These are phyloP conservation scores for Thumatha senex DNA, from an alignment of 2,888 invertebrate genomes.

Conservation along the genomic window DNA sequence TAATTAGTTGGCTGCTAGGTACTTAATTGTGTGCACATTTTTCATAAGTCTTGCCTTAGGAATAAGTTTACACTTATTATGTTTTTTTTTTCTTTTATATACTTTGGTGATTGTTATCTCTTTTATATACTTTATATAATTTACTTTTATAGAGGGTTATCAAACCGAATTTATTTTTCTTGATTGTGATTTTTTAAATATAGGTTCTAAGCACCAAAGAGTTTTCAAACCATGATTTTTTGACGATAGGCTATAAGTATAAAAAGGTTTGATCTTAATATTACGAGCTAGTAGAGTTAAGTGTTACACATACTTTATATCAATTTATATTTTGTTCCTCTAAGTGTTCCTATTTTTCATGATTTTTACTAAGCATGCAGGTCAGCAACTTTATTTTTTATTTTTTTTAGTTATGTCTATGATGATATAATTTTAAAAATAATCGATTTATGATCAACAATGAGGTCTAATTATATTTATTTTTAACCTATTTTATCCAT, in stretches of 20 bases:
- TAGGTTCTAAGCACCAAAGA: slow-evolving; percentile 76
- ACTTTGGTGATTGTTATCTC: slow-evolving; percentile 49
- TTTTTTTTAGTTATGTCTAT: slow-evolving; percentile 28
- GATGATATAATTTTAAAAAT: slow-evolving; percentile 9
- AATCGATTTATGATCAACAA: slow-evolving; percentile 6
- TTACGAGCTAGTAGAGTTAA: slow-evolving; percentile 52
- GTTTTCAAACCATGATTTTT: slow-evolving; percentile 55
- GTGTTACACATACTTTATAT: slow-evolving; percentile 48
- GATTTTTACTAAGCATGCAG: slow-evolving; percentile 63
- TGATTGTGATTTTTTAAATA: slow-evolving; percentile 61
- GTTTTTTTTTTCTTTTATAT: slow-evolving; percentile 17
- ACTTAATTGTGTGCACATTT: slow-evolving; percentile 44
- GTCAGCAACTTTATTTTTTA: slow-evolving; percentile 46
- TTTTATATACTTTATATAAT: slow-evolving; percentile 27
- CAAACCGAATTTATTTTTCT: slow-evolving; percentile 63
- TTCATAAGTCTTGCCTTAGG: slow-evolving; percentile 11
- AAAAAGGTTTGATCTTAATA: slow-evolving; percentile 53
- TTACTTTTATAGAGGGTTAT: slow-evolving; percentile 33
- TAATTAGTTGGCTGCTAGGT: slow-evolving; percentile 24
- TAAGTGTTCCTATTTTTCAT: slow-evolving; percentile 42
- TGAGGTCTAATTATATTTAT: slow-evolving; percentile 5
- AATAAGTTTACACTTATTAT: slow-evolving; percentile 26
- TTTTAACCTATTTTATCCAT: neutral
- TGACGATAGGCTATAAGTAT: slow-evolving; percentile 53
- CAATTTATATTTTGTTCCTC: slow-evolving; percentile 44